Evolutionary conservation across 92 coral and sea anemone species (phyloP).

Genomic region (Palythoa grandis): DNA sequence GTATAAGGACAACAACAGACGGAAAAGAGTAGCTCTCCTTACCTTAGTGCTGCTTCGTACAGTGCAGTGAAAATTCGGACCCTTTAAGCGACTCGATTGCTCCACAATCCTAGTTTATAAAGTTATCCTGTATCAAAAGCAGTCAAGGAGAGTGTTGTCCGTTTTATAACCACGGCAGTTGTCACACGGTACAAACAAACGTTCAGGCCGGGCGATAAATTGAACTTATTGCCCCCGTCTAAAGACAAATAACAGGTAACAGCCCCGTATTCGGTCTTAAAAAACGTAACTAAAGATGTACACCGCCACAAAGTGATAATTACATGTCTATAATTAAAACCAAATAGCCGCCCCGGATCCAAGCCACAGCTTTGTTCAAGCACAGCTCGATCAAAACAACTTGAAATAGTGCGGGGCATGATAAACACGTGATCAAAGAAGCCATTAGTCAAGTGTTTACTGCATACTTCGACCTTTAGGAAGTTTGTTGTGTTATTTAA

Average conservation of each 20-base stretch:
- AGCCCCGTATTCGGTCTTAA: neutral
- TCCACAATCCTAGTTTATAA: neutral
- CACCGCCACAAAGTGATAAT: slow-evolving; percentile 21
- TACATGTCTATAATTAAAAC: slow-evolving; percentile 28
- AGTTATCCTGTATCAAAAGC: neutral
- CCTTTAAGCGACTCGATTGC: neutral
- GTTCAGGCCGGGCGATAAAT: neutral
- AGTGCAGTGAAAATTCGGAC: neutral
- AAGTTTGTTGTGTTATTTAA: slow-evolving; percentile 3
- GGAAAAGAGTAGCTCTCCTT: neutral
- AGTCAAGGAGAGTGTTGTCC: neutral
- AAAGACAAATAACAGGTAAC: neutral
- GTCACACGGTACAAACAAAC: neutral
- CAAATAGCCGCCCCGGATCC: slow-evolving; percentile 34
- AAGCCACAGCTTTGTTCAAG: slow-evolving; percentile 41
- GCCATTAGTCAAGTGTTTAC: slow-evolving; percentile 19
- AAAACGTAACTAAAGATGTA: neutral
- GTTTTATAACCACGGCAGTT: neutral
- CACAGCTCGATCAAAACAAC: slow-evolving; percentile 40
- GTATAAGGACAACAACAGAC: neutral
- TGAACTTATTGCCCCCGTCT: neutral
- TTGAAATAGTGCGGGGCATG: slow-evolving; percentile 21
- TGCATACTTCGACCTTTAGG: neutral
- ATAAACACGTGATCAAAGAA: slow-evolving; percentile 31
- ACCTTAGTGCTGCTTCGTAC: neutral